A percentile compares a stretch with the other conserved stretches of the same genome.
These are phyloP conservation scores for Ormyrus pomaceus DNA, from an alignment of 2,888 invertebrate genomes.

Conservation along the genomic window DNA sequence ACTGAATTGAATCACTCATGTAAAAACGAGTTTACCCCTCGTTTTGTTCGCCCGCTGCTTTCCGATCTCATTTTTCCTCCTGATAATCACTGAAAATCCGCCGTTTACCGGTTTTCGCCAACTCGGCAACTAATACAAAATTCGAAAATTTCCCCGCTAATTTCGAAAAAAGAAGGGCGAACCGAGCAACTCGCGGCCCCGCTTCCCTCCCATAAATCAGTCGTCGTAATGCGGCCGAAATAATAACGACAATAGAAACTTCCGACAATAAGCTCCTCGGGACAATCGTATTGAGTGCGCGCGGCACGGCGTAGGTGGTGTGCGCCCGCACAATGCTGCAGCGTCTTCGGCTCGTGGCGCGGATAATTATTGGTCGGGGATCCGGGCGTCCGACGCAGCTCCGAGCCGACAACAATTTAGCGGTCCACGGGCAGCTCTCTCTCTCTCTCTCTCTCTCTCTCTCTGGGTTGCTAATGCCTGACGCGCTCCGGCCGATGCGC, in stretches of 20 bases:
- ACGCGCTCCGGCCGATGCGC: too few species aligned
- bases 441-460: too few species aligned
- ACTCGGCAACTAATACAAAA: too few species aligned
- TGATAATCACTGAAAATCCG: not conserved
- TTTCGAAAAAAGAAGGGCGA: too few species aligned
- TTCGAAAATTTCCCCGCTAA: too few species aligned
- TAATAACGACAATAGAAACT: constrained; percentile 75
- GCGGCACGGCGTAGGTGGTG: constrained; percentile 52
- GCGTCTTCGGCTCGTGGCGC: constrained; percentile 63
- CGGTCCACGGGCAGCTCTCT: not conserved
- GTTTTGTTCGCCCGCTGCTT: constrained; percentile 18
- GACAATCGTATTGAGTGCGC: constrained; percentile 73
- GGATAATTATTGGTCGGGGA: constrained; percentile 67
- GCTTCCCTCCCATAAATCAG: constrained; percentile 66
- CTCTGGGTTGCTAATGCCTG: too few species aligned
- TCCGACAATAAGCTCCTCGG: constrained; percentile 72
- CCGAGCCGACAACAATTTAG: constrained; percentile 43
- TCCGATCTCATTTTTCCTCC: too few species aligned
- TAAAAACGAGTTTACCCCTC: constrained; percentile 15
- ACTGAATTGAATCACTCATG: constrained; percentile 31
- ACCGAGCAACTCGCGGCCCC: too few species aligned
- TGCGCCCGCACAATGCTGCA: not conserved
- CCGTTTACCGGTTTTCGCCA: not conserved
- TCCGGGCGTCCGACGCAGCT: not conserved
- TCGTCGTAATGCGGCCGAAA: constrained; percentile 70